Conservation (phyloP, 2,797 vertebrate species). For the Sebastes ruberrimus region DNA sequence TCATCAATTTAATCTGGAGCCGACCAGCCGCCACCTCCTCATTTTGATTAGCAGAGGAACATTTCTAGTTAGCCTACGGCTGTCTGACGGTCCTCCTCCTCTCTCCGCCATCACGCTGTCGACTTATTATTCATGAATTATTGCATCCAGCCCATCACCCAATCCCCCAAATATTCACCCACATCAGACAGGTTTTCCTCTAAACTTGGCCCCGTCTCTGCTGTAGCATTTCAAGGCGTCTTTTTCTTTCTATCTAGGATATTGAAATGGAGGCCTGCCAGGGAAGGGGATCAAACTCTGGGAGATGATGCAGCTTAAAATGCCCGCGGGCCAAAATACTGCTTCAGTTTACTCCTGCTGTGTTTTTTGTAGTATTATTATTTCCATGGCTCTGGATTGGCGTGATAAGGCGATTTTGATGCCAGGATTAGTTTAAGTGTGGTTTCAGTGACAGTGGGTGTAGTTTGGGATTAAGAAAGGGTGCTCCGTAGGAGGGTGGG, state of each 20-base stretch:
- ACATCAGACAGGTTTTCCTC: neutral
- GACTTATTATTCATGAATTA: constrained; percentile 31
- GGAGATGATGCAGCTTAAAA: constrained; percentile 30
- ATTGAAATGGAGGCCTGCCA: constrained; percentile 36
- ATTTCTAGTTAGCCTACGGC: constrained; percentile 1
- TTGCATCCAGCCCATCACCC: constrained; percentile 1
- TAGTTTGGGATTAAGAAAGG: constrained; percentile 36
- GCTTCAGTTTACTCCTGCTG: neutral
- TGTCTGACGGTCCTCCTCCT: neutral
- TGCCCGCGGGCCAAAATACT: constrained; percentile 13
- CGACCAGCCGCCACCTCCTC: neutral
- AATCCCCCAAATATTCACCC: neutral
- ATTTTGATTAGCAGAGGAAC: constrained; percentile 7
- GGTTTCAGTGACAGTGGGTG: constrained; percentile 19
- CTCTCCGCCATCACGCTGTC: neutral
- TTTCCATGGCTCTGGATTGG: constrained; percentile 32
- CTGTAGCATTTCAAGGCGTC: neutral
- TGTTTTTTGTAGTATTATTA: neutral
- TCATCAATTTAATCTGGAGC: neutral
- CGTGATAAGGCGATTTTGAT: constrained; percentile 38
- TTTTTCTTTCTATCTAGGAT: constrained; percentile 10
- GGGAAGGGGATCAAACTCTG: constrained; percentile 34
- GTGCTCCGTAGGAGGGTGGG: neutral
- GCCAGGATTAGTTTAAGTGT: constrained; percentile 34
- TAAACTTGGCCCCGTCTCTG: neutral